phyloP scores from a whole-genome alignment of 1,140 invertebrate species.

The Formica exsecta region DNA sequence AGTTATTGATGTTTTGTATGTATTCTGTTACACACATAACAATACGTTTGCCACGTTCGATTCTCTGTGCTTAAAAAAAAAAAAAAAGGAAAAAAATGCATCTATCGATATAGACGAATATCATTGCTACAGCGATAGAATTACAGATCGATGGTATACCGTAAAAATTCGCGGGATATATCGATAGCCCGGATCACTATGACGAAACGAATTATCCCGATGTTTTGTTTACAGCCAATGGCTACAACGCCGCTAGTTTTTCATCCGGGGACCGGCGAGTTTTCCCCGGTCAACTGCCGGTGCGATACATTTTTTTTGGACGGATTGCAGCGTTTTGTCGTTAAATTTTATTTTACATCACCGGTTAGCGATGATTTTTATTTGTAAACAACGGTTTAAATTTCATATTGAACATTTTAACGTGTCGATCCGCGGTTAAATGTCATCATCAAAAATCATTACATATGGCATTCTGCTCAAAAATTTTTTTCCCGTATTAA shows the following conservation, averaged over 20 bases:
- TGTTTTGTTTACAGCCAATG: constrained; percentile 58
- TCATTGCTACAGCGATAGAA: constrained; percentile 52
- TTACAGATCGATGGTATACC: constrained; percentile 49
- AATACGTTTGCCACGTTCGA: background rate
- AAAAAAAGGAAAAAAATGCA: no score
- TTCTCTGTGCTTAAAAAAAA: background rate
- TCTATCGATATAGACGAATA: constrained; percentile 4
- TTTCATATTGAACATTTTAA: constrained; percentile 40
- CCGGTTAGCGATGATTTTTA: constrained; percentile 46
- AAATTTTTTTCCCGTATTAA: constrained; percentile 19
- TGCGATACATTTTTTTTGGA: constrained; percentile 13
- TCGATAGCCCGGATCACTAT: constrained; percentile 40
- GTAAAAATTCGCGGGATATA: constrained; percentile 36
- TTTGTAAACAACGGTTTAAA: constrained; percentile 51
- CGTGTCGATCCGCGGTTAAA: background rate
- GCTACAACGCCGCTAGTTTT: constrained; percentile 49
- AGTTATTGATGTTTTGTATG: background rate
- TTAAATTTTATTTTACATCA: constrained; percentile 49
- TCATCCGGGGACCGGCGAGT: constrained; percentile 38
- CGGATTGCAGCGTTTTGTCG: constrained; percentile 1
- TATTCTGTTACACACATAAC: background rate
- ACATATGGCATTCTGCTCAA: background rate
- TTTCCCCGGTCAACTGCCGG: constrained; percentile 41
- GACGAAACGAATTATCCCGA: constrained; percentile 52
- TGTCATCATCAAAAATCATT: background rate